Evolutionary conservation across 2,113 vertebrate species (phyloP).

Genomic region (Thamnophis sirtalis): DNA sequence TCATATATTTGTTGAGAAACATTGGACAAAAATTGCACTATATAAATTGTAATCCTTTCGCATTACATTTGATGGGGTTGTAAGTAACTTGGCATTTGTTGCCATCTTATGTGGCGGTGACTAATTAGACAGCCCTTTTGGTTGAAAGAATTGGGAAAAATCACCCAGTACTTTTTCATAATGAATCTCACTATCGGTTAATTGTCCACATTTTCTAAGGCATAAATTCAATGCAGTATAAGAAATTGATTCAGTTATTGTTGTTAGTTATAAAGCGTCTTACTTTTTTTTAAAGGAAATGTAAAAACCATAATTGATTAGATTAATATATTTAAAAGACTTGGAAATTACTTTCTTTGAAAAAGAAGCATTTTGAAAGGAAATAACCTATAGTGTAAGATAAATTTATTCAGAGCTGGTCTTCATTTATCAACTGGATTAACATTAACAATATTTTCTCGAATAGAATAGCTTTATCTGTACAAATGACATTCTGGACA

Average conservation of each 20-base stretch:
- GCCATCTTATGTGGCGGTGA: neutral
- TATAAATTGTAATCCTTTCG: neutral
- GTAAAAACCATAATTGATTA: neutral
- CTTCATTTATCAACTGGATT: neutral
- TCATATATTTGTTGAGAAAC: neutral
- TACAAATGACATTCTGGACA: neutral
- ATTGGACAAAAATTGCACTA: neutral
- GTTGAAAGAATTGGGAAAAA: neutral
- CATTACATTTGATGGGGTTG: neutral
- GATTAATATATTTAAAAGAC: neutral
- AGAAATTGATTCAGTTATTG: neutral
- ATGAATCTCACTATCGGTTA: neutral
- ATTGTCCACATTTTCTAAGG: neutral
- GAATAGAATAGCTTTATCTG: neutral
- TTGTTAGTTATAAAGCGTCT: neutral
- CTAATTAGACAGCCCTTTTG: neutral
- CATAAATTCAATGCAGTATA: neutral
- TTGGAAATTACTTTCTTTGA: neutral
- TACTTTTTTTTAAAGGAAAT: neutral
- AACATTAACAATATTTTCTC: neutral
- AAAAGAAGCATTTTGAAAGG: neutral
- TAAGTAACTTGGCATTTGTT: neutral
- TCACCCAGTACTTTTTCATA: neutral
- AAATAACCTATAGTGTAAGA: neutral
- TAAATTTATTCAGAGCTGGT: neutral